Percentiles rank a stretch among this genome's conserved stretches.
These are phyloP conservation scores for Lamprologus ornatipinnis DNA, from an alignment of 2,113 vertebrate genomes.

Conservation along the genomic window DNA sequence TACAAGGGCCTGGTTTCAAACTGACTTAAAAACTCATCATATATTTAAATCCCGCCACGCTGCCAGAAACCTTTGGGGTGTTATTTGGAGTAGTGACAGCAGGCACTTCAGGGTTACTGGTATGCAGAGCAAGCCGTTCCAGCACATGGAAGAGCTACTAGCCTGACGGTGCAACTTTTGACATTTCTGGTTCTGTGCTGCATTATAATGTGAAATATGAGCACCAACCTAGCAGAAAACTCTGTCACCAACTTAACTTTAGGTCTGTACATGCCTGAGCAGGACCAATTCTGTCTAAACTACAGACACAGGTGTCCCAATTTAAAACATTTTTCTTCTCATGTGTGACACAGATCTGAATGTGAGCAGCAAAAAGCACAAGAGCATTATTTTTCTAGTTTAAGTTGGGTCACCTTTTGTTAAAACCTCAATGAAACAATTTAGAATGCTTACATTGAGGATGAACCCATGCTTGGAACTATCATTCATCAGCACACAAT, in stretches of 20 bases:
- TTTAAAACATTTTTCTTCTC: neutral
- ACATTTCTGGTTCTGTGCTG: conserved; percentile 27
- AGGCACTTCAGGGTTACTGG: neutral
- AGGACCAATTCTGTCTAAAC: neutral
- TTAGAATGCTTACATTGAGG: neutral
- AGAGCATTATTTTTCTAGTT: neutral
- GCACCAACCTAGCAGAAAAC: neutral
- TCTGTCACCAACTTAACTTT: neutral
- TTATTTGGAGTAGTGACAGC: conserved; percentile 15
- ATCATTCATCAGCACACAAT: neutral
- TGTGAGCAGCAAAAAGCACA: neutral
- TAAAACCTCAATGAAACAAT: neutral
- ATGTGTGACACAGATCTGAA: neutral
- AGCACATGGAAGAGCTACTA: neutral
- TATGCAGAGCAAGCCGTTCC: neutral
- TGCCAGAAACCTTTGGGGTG: neutral
- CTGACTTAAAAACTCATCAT: neutral
- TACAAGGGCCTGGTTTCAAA: neutral
- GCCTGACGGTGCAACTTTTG: conserved; percentile 32
- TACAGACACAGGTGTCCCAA: neutral
- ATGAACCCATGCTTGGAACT: neutral
- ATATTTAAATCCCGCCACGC: conserved; percentile 21
- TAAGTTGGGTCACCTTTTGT: neutral
- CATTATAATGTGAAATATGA: conserved; percentile 25
- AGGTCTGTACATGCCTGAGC: neutral